Base-by-base conservation (phyloP, 2,888 invertebrate genomes). In the Petrolisthes manimaculis region DNA sequence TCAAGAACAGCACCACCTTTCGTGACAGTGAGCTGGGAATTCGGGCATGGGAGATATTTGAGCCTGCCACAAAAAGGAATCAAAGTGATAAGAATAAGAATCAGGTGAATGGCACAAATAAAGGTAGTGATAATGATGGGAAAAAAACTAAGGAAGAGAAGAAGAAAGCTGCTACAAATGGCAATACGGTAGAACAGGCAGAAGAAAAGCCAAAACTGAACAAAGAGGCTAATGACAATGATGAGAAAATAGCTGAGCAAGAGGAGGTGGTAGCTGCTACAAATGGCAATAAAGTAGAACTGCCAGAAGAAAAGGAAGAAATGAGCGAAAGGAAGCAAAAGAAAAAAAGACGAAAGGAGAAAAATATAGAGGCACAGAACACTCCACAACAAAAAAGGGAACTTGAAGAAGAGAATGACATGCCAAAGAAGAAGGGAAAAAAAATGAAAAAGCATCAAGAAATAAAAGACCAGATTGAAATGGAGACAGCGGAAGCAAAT, bases 181-280 rank as follows among this genome's bases (percentile, higher is more conserved):
- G 69, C 77, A 71, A 61, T n/a, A 55, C 80, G 53, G 87, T 56
- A 14, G 81, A 84, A 78, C 88, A 83, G 53, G 24, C 37, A 4
- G 71, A 71, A 53, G n/a, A 67, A 8, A 80, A 80, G 79, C 67
- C 81, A 24, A 37, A 5, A 61, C 37, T 55, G 61, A 78, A 90
- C 56, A 77, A 87, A n/a, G 86, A 84, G 69, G 83, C 91, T 84
- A 88, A 88, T 87, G 87, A 91, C 85, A 87, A 89, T 77, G 88
- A 89, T 85, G 88, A 89, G 82, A 84, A 86, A 75, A 91, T 89
- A 74, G 78, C 71, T 24, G 88, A 88, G n/a, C n/a, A 56, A 14
- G 21, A 6, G 5, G 94, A 93, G 91, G 94, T 94, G 88, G 93
- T 94, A 89, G 94, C 94, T 94, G 94, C 94, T 91, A 93, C 93